A percentile compares a stretch with the other conserved stretches of the same genome.
These are phyloP conservation scores for Brenthis hecate DNA, from an alignment of 2,888 invertebrate genomes.

Conservation along the genomic window DNA sequence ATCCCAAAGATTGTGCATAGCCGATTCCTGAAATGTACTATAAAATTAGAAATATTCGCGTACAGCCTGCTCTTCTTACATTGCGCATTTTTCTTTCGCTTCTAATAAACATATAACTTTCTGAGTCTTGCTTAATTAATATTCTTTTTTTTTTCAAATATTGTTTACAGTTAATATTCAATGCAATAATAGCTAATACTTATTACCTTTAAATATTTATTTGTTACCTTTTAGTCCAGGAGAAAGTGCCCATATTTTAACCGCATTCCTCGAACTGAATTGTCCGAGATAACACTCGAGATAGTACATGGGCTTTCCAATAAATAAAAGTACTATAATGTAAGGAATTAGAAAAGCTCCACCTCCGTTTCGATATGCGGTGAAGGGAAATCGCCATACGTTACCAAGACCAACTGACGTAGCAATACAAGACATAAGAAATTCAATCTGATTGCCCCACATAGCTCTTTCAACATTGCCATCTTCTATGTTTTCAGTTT, in stretches of 20 bases:
- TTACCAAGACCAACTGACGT: constrained; percentile 88
- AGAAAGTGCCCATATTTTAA: constrained; percentile 85
- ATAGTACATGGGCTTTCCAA: constrained; percentile 91
- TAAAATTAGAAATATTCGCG: no score
- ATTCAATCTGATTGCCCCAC: constrained; percentile 87
- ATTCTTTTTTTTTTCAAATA: no score
- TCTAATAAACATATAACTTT: not conserved
- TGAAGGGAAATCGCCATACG: constrained; percentile 84
- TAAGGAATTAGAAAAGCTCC: constrained; percentile 89
- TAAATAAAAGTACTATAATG: constrained; percentile 85
- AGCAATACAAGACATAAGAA: constrained; percentile 88
- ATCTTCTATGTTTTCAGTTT: constrained; percentile 34
- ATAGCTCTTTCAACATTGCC: constrained; percentile 54
- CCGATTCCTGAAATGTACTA: constrained; percentile 83
- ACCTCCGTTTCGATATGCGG: constrained; percentile 87
- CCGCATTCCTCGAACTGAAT: constrained; percentile 90
- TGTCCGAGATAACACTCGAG: constrained; percentile 92
- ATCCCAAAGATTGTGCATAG: constrained; percentile 85
- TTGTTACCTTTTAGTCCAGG: constrained; percentile 90
- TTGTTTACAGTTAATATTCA: not conserved
- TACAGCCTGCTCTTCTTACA: no score
- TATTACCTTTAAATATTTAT: not conserved
- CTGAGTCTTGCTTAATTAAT: not conserved
- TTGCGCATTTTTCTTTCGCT: no score
- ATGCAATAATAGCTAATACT: not conserved